Percentiles rank a stretch among this genome's conserved stretches.
These are phyloP conservation scores for Spisula solida DNA, from an alignment of 2,888 invertebrate species.

Conservation along the genomic window DNA sequence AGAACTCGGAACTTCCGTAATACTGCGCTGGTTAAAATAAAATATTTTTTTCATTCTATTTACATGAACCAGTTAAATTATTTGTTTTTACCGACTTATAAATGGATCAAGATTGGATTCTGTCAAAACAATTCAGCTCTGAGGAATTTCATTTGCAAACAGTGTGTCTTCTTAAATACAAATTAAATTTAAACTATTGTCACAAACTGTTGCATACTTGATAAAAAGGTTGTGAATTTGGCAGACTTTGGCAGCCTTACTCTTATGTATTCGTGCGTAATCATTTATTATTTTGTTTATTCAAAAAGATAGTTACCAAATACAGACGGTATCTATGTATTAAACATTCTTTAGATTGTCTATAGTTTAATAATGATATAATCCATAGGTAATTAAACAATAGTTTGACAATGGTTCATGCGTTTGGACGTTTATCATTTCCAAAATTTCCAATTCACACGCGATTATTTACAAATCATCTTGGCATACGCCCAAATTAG, in stretches of 20 bases:
- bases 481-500: conserved; percentile 38
- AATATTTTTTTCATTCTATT: no score
- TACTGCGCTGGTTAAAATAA: no score
- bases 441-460: conserved; percentile 19
- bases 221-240: no score
- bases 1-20: no score
- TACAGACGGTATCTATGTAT: not conserved
- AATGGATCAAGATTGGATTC: no score
- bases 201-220: no score
- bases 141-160: no score
- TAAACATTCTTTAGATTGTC: not conserved
- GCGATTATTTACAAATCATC: not conserved
- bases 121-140: no score
- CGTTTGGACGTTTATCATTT: not conserved
- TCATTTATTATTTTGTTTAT: not conserved
- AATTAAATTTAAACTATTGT: no score
- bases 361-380: not conserved
- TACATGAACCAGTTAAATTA: no score
- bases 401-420: not conserved
- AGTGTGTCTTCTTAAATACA: no score
- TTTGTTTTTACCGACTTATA: no score
- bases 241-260: not conserved
- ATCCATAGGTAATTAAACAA: not conserved
- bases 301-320: not conserved
- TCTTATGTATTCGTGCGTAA: not conserved